phyloP scores from a whole-genome alignment of 2,888 invertebrate species.

The Andrena marginata region DNA sequence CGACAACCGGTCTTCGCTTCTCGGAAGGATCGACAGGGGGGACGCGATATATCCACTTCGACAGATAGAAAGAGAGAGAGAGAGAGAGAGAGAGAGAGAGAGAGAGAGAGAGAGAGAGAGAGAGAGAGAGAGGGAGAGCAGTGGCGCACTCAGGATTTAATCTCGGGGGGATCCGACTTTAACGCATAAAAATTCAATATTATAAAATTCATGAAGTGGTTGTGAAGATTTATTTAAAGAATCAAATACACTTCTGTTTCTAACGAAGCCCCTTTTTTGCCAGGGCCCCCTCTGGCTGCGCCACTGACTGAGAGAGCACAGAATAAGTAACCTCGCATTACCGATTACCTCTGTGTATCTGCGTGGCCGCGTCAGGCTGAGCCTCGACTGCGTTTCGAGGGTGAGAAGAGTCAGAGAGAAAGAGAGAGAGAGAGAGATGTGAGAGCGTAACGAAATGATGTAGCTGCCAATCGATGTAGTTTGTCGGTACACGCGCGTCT shows the following conservation, averaged over 20 bases:
- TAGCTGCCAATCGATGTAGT: constrained; percentile 33
- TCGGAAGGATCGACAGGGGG: not conserved
- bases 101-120: no score
- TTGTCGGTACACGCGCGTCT: constrained; percentile 5
- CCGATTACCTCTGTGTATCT: constrained; percentile 71
- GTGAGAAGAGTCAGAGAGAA: not conserved
- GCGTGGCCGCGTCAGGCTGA: constrained; percentile 54
- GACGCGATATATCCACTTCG: not conserved
- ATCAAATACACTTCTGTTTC: no score
- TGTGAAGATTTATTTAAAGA: no score
- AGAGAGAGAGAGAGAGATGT: not conserved
- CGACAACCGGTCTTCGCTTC: not conserved
- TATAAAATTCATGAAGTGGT: no score
- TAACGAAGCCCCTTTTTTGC: no score
- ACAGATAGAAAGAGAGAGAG: no score
- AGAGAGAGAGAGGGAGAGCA: constrained; percentile 7
- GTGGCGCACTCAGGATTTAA: no score
- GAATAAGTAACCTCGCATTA: constrained; percentile 70
- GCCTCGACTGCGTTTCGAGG: constrained; percentile 47
- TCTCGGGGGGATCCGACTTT: no score
- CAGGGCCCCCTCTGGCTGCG: no score
- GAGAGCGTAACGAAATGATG: not conserved
- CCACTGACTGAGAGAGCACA: constrained; percentile 20
- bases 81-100: not conserved
- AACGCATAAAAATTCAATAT: no score